These are phyloP conservation scores for Zhuqinia jingwanae DNA, from an alignment of 2,888 invertebrate genomes.

Conservation along the genomic window DNA sequence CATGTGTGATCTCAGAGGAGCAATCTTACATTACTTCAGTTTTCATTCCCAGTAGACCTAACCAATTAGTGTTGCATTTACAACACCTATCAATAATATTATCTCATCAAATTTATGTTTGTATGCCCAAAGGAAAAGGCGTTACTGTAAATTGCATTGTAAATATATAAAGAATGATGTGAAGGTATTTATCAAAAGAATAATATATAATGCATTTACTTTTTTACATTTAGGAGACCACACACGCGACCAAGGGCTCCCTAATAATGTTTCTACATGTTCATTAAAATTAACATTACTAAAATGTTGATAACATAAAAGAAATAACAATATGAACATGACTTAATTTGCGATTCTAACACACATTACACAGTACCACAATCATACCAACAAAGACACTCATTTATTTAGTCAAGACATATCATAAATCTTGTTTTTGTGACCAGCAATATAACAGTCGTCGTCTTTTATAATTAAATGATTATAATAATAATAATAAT, in stretches of 20 bases:
- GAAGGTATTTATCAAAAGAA: too few species aligned
- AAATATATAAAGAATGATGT: too few species aligned
- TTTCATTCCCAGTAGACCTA: slow-evolving; percentile 56
- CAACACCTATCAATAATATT: slow-evolving; percentile 44
- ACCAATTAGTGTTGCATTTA: slow-evolving; percentile 53
- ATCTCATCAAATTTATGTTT: slow-evolving; percentile 36
- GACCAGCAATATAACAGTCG: slow-evolving; percentile 14
- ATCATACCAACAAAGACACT: slow-evolving; percentile 2
- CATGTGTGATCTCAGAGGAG: slow-evolving; percentile 34
- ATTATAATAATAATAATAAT: neutral
- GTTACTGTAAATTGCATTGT: too few species aligned
- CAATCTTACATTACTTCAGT: slow-evolving; percentile 31
- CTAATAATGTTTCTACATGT: slow-evolving; percentile 10
- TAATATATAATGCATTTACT: too few species aligned
- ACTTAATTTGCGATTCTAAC: slow-evolving; percentile 26
- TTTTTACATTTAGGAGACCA: too few species aligned
- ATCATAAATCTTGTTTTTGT: slow-evolving; percentile 49
- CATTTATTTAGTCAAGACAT: slow-evolving; percentile 30
- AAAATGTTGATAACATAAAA: slow-evolving; percentile 15
- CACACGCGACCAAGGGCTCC: too few species aligned
- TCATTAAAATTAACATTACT: neutral
- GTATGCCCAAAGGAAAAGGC: slow-evolving; percentile 4
- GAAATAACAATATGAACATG: slow-evolving; percentile 30
- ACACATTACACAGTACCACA: too few species aligned
- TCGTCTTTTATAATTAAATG: too few species aligned